A percentile compares a stretch with the other conserved stretches of the same genome.
Conservation (phyloP, 2,797 vertebrate species). For the Tadarida brasiliensis region DNA sequence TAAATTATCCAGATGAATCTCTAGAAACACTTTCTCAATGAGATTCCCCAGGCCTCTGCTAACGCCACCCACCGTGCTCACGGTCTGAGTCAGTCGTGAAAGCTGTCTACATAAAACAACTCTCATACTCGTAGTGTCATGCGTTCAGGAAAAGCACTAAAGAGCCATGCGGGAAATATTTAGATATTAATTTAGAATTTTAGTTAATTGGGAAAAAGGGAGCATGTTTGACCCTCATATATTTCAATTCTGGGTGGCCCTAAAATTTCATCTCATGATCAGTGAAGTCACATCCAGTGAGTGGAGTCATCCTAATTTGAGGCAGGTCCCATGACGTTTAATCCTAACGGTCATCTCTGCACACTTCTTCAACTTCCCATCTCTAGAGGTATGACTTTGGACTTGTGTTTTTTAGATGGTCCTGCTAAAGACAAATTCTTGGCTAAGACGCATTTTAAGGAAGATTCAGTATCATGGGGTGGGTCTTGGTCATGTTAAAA, state of each 20-base stretch:
- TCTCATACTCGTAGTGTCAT: background rate
- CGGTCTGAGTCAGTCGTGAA: background rate
- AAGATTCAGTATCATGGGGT: background rate
- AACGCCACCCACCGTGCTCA: fast-evolving
- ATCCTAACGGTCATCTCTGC: background rate
- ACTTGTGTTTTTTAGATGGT: background rate
- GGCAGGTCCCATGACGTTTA: background rate
- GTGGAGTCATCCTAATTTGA: background rate
- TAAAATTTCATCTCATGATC: constrained; percentile 13
- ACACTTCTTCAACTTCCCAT: background rate
- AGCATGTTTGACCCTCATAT: background rate
- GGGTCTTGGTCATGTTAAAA: background rate
- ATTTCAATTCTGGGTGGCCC: background rate
- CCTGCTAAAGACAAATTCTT: background rate
- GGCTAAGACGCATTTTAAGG: background rate
- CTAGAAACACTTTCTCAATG: background rate
- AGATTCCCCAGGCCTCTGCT: background rate
- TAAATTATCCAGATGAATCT: background rate
- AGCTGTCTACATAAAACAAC: background rate
- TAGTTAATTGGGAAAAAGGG: background rate
- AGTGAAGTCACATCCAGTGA: background rate
- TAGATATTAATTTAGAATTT: background rate
- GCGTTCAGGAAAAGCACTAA: background rate
- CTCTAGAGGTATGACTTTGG: background rate
- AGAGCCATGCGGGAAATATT: background rate